Base-by-base conservation (phyloP, 2,113 vertebrate species). In the Genyomyrus donnyi region DNA sequence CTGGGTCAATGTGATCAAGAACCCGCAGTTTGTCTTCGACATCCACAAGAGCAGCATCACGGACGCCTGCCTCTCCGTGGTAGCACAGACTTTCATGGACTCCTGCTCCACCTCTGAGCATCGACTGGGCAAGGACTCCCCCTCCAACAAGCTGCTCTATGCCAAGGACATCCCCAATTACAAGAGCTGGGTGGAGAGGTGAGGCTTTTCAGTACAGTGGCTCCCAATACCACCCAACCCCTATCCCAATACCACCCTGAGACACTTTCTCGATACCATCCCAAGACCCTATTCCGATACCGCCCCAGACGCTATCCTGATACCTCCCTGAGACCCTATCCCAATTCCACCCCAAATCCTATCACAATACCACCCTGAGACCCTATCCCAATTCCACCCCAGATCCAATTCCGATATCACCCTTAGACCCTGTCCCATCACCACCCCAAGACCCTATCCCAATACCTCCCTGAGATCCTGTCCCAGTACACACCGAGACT, bases 111-210 rank as follows among this genome's bases (percentile, higher is more conserved):
- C 98, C 0, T 99, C 98, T 0, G 98, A 99, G 94, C 98, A 99
- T 91, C 97, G 98, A 9, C 96, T 99, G 93, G 98, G 98, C 93
- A 99, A 99, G 92, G 98, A 99, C 91, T 99, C 98, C 0, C 98
- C 98, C 11, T 99, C 98, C 94, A 99, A 99, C 93, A 99, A 99
- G 95, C 96, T 99, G 80, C 97, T 99, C 1, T 99, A 99, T 0
- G 98, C 98, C 95, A 99, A 99, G 97, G 98, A 99, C 93, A 99
- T 99, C 93, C 98, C 98, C 94, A 99, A 98, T 95, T 99, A 99
- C 95, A 99, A 99, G 96, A 98, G 97, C 96, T 99, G 98, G 98
- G 98, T 99, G 88, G 98, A 99, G 93, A 98, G 98, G 98, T 99
- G 92, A 94, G 85, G 21, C 49, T 27, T 17, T 13, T 27, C 46